These are phyloP conservation scores for Microtus richardsoni DNA, from an alignment of 2,113 vertebrate species.

Conservation along the genomic window DNA sequence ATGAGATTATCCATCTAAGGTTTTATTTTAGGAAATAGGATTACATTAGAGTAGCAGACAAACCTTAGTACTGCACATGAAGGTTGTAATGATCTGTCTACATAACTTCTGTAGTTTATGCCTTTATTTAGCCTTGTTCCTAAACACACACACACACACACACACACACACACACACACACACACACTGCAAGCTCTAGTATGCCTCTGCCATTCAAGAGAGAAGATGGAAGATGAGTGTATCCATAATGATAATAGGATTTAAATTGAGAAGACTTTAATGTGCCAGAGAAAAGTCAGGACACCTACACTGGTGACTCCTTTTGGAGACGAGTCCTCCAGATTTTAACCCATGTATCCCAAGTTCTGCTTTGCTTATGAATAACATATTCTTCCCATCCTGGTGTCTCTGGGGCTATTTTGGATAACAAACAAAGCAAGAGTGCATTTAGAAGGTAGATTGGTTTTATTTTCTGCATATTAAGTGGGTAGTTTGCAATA, in stretches of 20 bases:
- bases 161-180: neutral
- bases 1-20: neutral
- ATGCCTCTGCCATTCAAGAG: neutral
- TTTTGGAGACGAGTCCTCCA: neutral
- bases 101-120: neutral
- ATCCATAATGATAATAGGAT: neutral
- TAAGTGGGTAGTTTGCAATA: neutral
- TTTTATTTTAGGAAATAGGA: neutral
- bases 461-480: neutral
- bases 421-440: neutral
- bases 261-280: neutral
- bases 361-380: constrained; percentile 1
- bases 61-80: neutral
- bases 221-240: neutral
- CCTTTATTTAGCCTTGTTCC: neutral
- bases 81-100: neutral
- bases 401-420: neutral
- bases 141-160: neutral
- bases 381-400: neutral
- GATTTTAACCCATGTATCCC: neutral
- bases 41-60: neutral
- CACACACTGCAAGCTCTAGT: neutral
- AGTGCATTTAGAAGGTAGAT: neutral
- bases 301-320: neutral
- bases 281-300: neutral